Base-by-base conservation (phyloP, 1,140 invertebrate species). In the Sesamia nonagrioides region DNA sequence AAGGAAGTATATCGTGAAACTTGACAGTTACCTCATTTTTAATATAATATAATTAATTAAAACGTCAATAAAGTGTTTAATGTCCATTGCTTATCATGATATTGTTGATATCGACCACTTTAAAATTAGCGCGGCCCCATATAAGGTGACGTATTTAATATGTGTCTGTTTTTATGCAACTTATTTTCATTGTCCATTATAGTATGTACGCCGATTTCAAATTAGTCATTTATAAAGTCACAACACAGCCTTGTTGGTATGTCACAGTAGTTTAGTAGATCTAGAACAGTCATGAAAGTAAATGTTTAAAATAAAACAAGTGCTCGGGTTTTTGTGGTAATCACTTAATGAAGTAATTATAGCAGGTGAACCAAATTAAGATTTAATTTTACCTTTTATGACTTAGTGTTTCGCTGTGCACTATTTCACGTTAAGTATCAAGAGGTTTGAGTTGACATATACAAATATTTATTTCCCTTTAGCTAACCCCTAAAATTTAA, bases 11-110 rank as follows among this genome's bases (percentile, higher is more conserved):
- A n/a, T 45, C 45, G 48, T 56, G 58, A 66, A 33, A 35, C 45
- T 37, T 75, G 73, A 75, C 73, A 75, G 58, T n/a, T 75, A 75
- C 58, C 72, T 75, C 56, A 48, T 75, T 75, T 75, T 75, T 63
- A 52, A 75, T 45, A 50, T 61, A 6, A 37, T 63, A 63, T 21
- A 63, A 75, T 75, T 75, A 63, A 75, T 75, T 61, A 63, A 75
- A 42, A 50, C 33, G 73, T 63, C 58, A 61, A 37, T 75, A 61
- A 75, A 61, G 37, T 75, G 73, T 75, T 75, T 75, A 50, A 33
- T 21, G 56, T 61, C 58, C 8, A 35, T 17, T 33, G 58, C 15
- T 15, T 61, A 48, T 75, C 71, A 18, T 17, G 56, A 60, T 72
- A 27, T 75, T 58, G n/a, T 63, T 21, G 61, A 45, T 18, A 37